These are phyloP conservation scores for Nipponacmea schrenckii DNA, from an alignment of 2,888 invertebrate species.

Conservation along the genomic window DNA sequence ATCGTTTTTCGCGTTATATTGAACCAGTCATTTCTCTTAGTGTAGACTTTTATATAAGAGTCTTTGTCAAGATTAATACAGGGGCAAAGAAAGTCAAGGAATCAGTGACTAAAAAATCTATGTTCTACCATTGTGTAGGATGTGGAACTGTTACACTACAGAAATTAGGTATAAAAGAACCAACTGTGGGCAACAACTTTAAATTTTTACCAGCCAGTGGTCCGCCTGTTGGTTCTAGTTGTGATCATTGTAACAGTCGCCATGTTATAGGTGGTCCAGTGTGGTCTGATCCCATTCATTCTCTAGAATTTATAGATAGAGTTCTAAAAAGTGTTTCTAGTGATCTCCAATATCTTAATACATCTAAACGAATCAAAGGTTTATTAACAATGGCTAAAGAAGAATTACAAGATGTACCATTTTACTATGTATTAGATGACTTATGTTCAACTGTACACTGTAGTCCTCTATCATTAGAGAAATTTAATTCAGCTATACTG, in stretches of 20 bases:
- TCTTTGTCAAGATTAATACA: constrained; percentile 86
- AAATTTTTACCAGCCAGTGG: constrained; percentile 79
- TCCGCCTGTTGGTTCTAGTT: constrained; percentile 76
- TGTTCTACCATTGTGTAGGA: constrained; percentile 89
- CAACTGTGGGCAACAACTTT: constrained; percentile 53
- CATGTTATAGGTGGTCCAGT: constrained; percentile 91
- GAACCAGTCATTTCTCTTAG: constrained; percentile 90
- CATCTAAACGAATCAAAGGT: constrained; percentile 74
- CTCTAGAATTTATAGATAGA: constrained; percentile 78
- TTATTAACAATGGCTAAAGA: constrained; percentile 80
- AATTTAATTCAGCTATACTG: constrained; percentile 76
- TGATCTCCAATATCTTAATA: constrained; percentile 73
- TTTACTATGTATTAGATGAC: constrained; percentile 87
- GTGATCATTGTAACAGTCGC: constrained; percentile 80
- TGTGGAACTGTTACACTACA: constrained; percentile 85
- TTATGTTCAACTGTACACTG: constrained; percentile 79
- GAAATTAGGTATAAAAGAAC: constrained; percentile 74
- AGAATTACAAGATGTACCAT: constrained; percentile 84
- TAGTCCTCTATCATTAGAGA: constrained; percentile 54
- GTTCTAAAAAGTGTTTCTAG: constrained; percentile 71
- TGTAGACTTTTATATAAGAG: constrained; percentile 94
- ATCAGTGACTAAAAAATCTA: constrained; percentile 80
- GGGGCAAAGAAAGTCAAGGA: constrained; percentile 87
- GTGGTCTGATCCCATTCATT: constrained; percentile 89
- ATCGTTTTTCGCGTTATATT: constrained; percentile 91